These are phyloP conservation scores for Brevimyrus niger DNA, from an alignment of 2,113 vertebrate genomes.

Conservation along the genomic window DNA sequence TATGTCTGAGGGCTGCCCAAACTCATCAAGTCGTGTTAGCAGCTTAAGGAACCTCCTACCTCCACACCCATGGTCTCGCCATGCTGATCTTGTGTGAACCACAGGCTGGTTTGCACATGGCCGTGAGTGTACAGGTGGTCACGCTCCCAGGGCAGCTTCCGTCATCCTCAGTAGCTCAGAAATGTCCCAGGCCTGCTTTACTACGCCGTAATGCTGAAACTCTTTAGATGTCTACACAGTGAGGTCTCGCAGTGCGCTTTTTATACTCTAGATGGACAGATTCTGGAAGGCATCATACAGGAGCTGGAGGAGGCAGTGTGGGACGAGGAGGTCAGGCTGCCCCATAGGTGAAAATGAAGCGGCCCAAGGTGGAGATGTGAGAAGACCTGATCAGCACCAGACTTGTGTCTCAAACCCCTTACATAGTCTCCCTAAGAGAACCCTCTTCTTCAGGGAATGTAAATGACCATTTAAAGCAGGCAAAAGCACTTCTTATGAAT, in stretches of 20 bases:
- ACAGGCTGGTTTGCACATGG: neutral
- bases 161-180: neutral
- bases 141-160: neutral
- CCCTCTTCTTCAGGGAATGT: neutral
- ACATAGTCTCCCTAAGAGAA: conserved; percentile 28
- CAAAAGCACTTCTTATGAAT: neutral
- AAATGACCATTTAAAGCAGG: neutral
- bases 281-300: neutral
- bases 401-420: conserved; percentile 49
- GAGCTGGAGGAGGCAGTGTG: neutral
- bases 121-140: neutral
- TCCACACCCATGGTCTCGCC: neutral
- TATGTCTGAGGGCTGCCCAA: neutral
- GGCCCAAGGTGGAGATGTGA: conserved; percentile 57
- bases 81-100: neutral
- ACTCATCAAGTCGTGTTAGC: neutral
- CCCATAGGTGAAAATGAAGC: conserved; percentile 44
- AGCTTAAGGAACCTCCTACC: neutral
- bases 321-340: conserved; percentile 38
- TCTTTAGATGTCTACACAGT: neutral
- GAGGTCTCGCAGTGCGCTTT: neutral
- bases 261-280: neutral
- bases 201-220: neutral
- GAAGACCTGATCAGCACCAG: conserved; percentile 11
- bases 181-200: neutral